Evolutionary conservation across 2,113 vertebrate genomes (phyloP).

Genomic region (Pagrus major): DNA sequence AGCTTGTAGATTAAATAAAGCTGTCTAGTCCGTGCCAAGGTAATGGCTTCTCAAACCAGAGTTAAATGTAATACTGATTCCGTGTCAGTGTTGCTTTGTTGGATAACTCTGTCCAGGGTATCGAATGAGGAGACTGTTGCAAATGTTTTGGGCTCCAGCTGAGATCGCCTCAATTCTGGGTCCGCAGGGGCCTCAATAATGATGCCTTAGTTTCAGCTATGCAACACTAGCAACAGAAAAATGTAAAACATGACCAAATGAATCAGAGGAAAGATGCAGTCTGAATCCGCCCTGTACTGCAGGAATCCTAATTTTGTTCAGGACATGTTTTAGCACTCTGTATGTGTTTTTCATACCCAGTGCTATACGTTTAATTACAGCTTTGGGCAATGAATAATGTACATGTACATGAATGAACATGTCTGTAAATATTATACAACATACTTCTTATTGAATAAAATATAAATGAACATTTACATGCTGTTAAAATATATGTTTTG

Average conservation of each 20-base stretch:
- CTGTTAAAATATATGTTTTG: no score
- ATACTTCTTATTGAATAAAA: no score
- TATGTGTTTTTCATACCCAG: background rate
- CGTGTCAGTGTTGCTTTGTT: constrained; percentile 75
- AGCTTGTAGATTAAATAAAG: constrained; percentile 84
- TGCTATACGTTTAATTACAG: background rate
- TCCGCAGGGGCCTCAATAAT: constrained; percentile 25
- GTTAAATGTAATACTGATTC: constrained; percentile 80
- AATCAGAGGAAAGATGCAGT: background rate
- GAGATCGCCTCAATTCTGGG: constrained; percentile 34
- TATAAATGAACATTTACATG: no score
- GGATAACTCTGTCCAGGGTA: constrained; percentile 55
- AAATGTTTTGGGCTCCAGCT: constrained; percentile 49
- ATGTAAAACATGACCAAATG: background rate
- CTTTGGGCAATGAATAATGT: no score
- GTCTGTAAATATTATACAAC: no score
- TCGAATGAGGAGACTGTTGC: constrained; percentile 38
- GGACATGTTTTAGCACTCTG: no score
- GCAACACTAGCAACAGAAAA: background rate
- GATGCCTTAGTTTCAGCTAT: constrained; percentile 16
- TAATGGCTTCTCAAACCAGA: constrained; percentile 78
- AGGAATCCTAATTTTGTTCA: no score
- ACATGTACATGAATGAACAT: no score
- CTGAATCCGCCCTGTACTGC: no score
- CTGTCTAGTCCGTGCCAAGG: constrained; percentile 79